Base-by-base conservation (phyloP, 2,113 vertebrate species). In the Struthio camelus region DNA sequence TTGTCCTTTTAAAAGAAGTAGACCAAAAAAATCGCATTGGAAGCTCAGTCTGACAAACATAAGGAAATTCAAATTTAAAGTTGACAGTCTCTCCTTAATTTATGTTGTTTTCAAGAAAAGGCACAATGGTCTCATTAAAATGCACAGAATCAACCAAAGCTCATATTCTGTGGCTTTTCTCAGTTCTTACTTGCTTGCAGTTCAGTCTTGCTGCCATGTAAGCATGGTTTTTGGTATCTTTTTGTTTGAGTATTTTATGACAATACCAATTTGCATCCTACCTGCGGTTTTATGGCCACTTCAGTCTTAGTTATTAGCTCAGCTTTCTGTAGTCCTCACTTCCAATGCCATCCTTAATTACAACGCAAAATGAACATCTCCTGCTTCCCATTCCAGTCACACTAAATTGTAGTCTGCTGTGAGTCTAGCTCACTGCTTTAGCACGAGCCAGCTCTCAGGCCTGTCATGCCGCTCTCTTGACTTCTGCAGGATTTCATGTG, bases 11-110 rank as follows among this genome's bases (percentile, higher is more conserved):
- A 64, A 87, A 96, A 78, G 70, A 46, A 79, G 66, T 73, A 61
- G 54, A 87, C 54, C 2, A 22, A 79, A 95, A 95, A 80, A 76
- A 32, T 5, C 3, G 12, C 20, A 87, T 87, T 73, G 71, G 76
- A 73, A 94, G 88, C 58, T 90, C 65, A 78, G 23, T 69, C 87
- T 89, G 75, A 89, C 53, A 93, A 91, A 92, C 70, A 91, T 76
- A 85, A 15, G 51, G 79, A 85, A 91, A 88, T 88, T 87, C 61
- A 78, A 90, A 95, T 79, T 94, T 19, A 40, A 90, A 85, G 87
- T 42, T 48, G 85, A 90, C 1, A 4, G 28, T 67, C 51, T 91
- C 64, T 80, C 38, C 71, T 89, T 88, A 56, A 91, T 95, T 77
- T 75, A 78, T 38, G 40, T 72, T 81, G 25, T 56, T 67, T 22